Base-by-base conservation (phyloP, 1,140 invertebrate genomes). In the Hesperophylax magnus region DNA sequence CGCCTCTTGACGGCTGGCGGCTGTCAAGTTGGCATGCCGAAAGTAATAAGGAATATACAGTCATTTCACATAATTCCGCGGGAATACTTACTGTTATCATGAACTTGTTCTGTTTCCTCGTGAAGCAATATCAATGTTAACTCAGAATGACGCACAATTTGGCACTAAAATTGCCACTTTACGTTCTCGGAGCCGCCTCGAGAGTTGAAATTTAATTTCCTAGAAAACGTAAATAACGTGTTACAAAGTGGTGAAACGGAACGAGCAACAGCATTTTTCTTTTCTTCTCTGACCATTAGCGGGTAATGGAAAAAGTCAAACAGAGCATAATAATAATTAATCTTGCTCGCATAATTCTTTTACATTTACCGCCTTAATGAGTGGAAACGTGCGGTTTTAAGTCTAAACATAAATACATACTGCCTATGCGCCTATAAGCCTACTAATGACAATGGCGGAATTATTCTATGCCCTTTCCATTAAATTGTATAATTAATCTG, bases 241-340 rank as follows among this genome's bases (percentile, higher is more conserved):
- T 53, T 71, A 67, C 31, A 67, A 47, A 71, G 39, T 52, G 67
- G 31, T 17, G 24, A 72, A 54, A 54, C 53, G 20, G 47, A 72
- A 72, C 69, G 69, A 27, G 20, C 69, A 27, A 53, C 63, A 67
- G 18, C 9, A 72, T 72, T 72, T 54, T 72, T 72, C 20, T 72
- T 72, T 72, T 72, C 52, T 72, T 72, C 69, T 72, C 52, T 72
- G 69, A 72, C 47, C 69, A 72, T 72, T 72, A 72, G 69, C 27
- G 69, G 20, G 69, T 53, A 72, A 72, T 72, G 53, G 69, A 72
- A 72, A 72, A 72, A 72, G 69, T 53, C 9, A 72, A 72, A 53
- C 69, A 72, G 69, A 56, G 69, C 52, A 72, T 72, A 72, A 65
- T 72, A 72, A 65, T 65, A 65, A 72, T 72, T 72, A 72, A 72